A percentile compares a stretch with the other conserved stretches of the same genome.
These are phyloP conservation scores for Ophion ventricosus DNA, from an alignment of 2,888 invertebrate genomes.

Conservation along the genomic window DNA sequence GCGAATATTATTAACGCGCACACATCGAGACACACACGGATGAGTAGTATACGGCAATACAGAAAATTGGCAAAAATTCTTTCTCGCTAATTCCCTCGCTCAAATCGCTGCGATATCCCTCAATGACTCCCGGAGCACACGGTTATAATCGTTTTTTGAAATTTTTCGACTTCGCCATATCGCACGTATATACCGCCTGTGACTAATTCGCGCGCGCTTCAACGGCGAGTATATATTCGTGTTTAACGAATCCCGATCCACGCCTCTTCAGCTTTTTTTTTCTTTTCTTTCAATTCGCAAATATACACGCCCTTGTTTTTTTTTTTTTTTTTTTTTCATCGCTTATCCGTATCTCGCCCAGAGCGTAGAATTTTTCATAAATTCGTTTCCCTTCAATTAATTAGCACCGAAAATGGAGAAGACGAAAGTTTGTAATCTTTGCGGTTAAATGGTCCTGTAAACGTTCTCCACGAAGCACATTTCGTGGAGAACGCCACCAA, in stretches of 20 bases:
- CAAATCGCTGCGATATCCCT: constrained; percentile 10
- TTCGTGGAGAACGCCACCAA: constrained; percentile 32
- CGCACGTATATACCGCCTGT: background rate
- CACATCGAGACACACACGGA: background rate
- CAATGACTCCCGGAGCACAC: constrained; percentile 18
- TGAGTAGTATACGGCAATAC: background rate
- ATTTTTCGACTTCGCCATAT: background rate
- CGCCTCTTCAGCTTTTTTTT: constrained; percentile 10
- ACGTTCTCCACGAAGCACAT: constrained; percentile 40
- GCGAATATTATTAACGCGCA: constrained; percentile 10
- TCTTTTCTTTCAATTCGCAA: background rate
- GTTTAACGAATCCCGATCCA: constrained; percentile 26
- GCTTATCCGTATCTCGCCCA: constrained; percentile 3
- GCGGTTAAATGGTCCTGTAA: constrained; percentile 47
- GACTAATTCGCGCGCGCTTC: constrained; percentile 14
- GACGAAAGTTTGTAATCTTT: constrained; percentile 28
- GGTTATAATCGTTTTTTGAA: constrained; percentile 16
- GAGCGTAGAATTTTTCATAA: background rate
- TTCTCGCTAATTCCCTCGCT: background rate
- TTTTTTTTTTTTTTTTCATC: constrained; percentile 19
- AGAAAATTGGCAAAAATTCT: constrained; percentile 7
- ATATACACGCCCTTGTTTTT: background rate
- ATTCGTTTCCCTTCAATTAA: constrained; percentile 10
- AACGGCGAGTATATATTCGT: constrained; percentile 4
- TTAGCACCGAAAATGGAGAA: constrained; percentile 14